Evolutionary conservation across 92 coral and sea anemone genomes (phyloP).

Genomic region (Meandrina meandrites): DNA sequence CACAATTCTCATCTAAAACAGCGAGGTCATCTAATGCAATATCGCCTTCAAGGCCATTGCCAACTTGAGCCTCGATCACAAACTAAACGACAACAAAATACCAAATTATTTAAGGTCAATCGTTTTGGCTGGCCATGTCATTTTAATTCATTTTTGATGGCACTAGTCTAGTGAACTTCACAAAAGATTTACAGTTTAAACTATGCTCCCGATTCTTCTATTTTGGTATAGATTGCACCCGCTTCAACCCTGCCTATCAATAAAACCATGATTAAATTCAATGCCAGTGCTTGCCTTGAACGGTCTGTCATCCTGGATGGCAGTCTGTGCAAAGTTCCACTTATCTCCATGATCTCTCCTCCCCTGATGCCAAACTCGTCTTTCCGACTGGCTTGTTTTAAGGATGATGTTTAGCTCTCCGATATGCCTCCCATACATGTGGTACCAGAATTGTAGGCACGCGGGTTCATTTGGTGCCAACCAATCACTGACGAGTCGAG

Average conservation of each 20-base stretch:
- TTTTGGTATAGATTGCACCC: not conserved
- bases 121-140: not conserved
- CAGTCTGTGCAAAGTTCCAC: slow-evolving; percentile 56
- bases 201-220: not conserved
- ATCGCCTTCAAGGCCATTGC: slow-evolving; percentile 57
- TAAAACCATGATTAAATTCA: not conserved
- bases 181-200: not conserved
- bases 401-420: slow-evolving; percentile 47
- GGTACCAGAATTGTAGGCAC: slow-evolving; percentile 68
- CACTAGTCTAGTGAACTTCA: not conserved
- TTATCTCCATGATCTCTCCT: slow-evolving; percentile 41
- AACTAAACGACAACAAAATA: slow-evolving; percentile 23
- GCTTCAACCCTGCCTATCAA: not conserved
- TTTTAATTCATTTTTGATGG: not conserved
- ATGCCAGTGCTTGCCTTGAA: slow-evolving; percentile 31
- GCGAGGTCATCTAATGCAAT: slow-evolving; percentile 57
- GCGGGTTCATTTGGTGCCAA: slow-evolving; percentile 19
- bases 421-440: slow-evolving; percentile 45
- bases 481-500: slow-evolving; percentile 51
- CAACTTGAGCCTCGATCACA: slow-evolving; percentile 51
- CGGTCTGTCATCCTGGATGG: slow-evolving; percentile 25
- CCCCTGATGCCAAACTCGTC: slow-evolving; percentile 41
- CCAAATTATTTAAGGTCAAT: not conserved
- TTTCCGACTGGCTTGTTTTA: slow-evolving; percentile 32
- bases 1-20: slow-evolving; percentile 36